Percentiles rank a stretch among this genome's conserved stretches.
phyloP scores from a whole-genome alignment of 53 echinoderm and acorn worm genomes.

The Holothuria scabra region DNA sequence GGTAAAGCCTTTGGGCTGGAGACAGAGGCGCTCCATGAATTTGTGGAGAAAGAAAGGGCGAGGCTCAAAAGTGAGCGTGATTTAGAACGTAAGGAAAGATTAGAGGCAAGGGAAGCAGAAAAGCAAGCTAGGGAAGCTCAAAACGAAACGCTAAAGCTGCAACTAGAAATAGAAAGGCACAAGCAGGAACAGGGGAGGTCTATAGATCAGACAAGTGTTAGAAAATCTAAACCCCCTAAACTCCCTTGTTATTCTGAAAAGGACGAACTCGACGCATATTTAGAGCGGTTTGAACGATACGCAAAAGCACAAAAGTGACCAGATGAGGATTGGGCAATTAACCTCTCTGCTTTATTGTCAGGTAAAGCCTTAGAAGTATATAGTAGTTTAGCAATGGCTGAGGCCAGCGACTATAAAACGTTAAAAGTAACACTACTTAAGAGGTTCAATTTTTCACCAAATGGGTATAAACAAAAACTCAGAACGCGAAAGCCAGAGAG shows the following conservation, averaged over 20 bases:
- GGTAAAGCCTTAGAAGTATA: constrained; percentile 54
- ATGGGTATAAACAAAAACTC: constrained; percentile 40
- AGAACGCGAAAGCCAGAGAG: constrained; percentile 35
- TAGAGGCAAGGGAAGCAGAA: constrained; percentile 30
- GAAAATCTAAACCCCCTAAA: constrained; percentile 50
- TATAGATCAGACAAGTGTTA: neutral
- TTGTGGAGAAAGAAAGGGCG: constrained; percentile 45
- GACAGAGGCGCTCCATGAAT: neutral
- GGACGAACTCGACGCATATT: constrained; percentile 53
- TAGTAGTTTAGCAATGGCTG: neutral
- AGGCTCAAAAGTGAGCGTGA: constrained; percentile 32
- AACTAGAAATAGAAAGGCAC: neutral
- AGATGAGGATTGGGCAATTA: constrained; percentile 38
- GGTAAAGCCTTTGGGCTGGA: constrained; percentile 38
- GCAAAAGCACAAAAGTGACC: constrained; percentile 25
- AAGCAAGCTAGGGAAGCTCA: constrained; percentile 1
- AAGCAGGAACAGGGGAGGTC: constrained; percentile 8
- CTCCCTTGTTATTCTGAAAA: constrained; percentile 35
- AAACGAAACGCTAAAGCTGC: neutral
- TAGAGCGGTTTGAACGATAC: constrained; percentile 51
- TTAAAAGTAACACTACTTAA: constrained; percentile 41
- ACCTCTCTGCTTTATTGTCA: constrained; percentile 19
- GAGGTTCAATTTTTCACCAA: constrained; percentile 21
- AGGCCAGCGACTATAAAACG: constrained; percentile 39
- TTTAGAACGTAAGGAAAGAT: constrained; percentile 24